Base-by-base conservation (phyloP, 2,113 vertebrate genomes). In the Phaethon lepturus region DNA sequence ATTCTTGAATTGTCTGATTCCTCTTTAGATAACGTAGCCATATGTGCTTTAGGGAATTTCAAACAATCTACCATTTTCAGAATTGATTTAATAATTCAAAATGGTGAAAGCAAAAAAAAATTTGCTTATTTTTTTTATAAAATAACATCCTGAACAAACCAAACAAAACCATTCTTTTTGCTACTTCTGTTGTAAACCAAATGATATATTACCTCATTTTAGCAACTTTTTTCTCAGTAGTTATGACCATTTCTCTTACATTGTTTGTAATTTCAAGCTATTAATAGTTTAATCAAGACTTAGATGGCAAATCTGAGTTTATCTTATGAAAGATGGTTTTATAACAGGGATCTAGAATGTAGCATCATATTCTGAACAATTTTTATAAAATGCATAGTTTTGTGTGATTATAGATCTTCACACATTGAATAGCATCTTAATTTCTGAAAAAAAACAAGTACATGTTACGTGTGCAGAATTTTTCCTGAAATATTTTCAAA, bases 11-110 rank as follows among this genome's bases (percentile, higher is more conserved):
- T 42, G 38, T 22, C 50, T 58, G 3, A 80, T 88, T 88, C 33
- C 8, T 67, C 66, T 85, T 73, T 68, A 64, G 23, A 18, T 9
- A n/a, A 24, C 4, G 4, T 40, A 38, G 13, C 7, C 0, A 0
- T 79, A 31, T 35, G 11, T 49, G 5, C 26, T 79, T 86, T 56
- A 13, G 3, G 25, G 11, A 74, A 59, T 55, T 78, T 74, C 5
- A 73, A 71, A 16, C 17, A 62, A 67, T 42, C 47, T 55, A 44
- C 9, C 8, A 25, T 60, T 74, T 91, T 92, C 40, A 49, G 20
- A 82, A 71, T 2, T 11, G 4, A 64, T 87, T 45, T 66, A 52
- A 38, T 85, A 66, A 60, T 77, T 93, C 13, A 80, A 85, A 93
- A 52, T 38, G 11, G 2, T 55, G 44, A 87, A 59, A 28, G 2